A percentile compares a stretch with the other conserved stretches of the same genome.
Evolutionary conservation across 2,113 vertebrate genomes (phyloP).

Genomic region (Thunnus thynnus): DNA sequence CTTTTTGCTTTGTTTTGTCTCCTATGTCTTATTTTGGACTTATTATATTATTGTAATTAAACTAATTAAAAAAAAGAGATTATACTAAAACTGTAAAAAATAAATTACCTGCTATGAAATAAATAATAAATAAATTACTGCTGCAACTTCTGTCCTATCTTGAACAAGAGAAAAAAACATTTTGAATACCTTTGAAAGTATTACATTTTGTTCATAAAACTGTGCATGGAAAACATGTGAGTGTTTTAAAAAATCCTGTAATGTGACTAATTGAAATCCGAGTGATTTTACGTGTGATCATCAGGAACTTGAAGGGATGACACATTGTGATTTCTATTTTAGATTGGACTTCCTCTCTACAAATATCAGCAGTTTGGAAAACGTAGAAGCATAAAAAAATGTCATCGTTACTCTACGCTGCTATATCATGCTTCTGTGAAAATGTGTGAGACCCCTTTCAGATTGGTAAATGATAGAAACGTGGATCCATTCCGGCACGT

Average conservation of each 20-base stretch:
- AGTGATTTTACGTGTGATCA: background rate
- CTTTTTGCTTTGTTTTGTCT: background rate
- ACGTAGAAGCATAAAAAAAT: background rate
- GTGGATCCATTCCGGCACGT: constrained; percentile 30
- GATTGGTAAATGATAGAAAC: constrained; percentile 11
- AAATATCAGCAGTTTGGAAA: background rate
- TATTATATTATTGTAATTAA: too few relatives aligned
- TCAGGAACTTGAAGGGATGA: background rate
- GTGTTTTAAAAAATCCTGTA: too few relatives aligned
- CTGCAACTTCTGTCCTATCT: background rate
- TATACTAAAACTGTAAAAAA: background rate
- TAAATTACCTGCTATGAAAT: background rate
- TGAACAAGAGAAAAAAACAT: background rate
- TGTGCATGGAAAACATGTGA: too few relatives aligned
- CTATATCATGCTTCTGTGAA: background rate
- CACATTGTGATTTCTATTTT: background rate
- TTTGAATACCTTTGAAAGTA: background rate
- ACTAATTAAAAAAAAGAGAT: too few relatives aligned
- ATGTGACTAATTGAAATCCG: too few relatives aligned
- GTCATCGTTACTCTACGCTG: background rate
- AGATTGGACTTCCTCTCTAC: constrained; percentile 33
- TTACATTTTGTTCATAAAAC: background rate
- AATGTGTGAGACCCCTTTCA: constrained; percentile 15
- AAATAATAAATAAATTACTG: background rate
- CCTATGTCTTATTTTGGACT: background rate